These are phyloP conservation scores for Masnerella sp. DNA, from an alignment of 2,888 invertebrate species.

Conservation along the genomic window DNA sequence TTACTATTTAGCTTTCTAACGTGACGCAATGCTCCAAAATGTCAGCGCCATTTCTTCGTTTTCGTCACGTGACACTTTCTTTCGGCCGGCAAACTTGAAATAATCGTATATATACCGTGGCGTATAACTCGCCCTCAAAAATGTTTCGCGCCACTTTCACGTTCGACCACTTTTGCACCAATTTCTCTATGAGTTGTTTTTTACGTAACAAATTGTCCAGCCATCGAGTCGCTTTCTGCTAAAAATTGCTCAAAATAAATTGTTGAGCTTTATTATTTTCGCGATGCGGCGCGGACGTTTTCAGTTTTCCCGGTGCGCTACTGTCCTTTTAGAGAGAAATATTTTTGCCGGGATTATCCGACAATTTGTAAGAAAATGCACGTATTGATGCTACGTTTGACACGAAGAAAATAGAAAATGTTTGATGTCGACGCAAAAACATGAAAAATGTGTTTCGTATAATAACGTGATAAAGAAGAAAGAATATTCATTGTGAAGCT, in stretches of 20 bases:
- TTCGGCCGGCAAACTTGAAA: background rate
- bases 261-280: conserved; percentile 12
- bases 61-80: no score
- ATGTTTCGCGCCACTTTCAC: no score
- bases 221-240: background rate
- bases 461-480: conserved; percentile 2
- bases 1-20: conserved; percentile 19
- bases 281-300: conserved; percentile 6
- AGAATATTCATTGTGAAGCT: background rate
- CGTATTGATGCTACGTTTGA: conserved; percentile 28
- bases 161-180: no score
- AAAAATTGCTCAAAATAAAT: conserved; percentile 17
- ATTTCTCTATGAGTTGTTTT: no score
- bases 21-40: conserved; percentile 20
- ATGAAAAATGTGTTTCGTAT: background rate
- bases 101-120: no score
- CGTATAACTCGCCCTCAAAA: no score
- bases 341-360: conserved; percentile 24
- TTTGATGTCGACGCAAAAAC: conserved; percentile 7
- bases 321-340: conserved; percentile 30
- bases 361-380: conserved; percentile 34
- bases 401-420: conserved; percentile 19
- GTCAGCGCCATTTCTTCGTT: background rate
- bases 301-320: background rate
- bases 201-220: background rate